phyloP scores from a whole-genome alignment of 2,888 invertebrate genomes.

The Stegophylla sp. region DNA sequence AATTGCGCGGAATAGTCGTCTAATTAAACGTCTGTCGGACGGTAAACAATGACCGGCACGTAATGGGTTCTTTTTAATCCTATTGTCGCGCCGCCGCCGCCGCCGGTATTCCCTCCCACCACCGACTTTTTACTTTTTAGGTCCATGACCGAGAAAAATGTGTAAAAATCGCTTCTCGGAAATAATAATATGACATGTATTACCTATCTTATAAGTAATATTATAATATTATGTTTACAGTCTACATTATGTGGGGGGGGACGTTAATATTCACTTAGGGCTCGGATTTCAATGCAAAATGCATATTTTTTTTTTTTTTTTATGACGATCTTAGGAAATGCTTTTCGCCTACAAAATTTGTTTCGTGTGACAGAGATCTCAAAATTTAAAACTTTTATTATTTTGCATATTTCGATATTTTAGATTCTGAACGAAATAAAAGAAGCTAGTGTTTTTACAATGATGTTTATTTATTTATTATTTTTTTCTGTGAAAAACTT shows the following conservation, averaged over 20 bases:
- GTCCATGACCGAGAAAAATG: slow-evolving; percentile 56
- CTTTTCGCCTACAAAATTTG: too few species aligned
- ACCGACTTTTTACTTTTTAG: slow-evolving; percentile 25
- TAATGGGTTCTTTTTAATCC: slow-evolving; percentile 51
- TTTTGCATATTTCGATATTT: too few species aligned
- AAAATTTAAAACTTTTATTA: too few species aligned
- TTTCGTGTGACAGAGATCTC: too few species aligned
- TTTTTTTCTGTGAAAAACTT: too few species aligned
- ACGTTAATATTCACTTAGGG: slow-evolving; percentile 12
- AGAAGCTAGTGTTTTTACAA: too few species aligned
- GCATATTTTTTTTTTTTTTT: too few species aligned
- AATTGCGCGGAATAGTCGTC: slow-evolving; percentile 53
- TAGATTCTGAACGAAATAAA: too few species aligned
- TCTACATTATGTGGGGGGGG: neutral
- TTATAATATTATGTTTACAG: too few species aligned
- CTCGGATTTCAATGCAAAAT: slow-evolving; percentile 27
- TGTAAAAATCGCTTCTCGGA: slow-evolving; percentile 39
- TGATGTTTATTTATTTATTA: too few species aligned
- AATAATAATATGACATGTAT: slow-evolving; percentile 24
- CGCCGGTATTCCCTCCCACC: slow-evolving; percentile 27
- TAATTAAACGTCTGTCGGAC: slow-evolving; percentile 51
- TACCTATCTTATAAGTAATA: neutral
- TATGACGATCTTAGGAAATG: too few species aligned
- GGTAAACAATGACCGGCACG: slow-evolving; percentile 49
- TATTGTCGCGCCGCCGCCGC: slow-evolving; percentile 37